Percentiles rank a stretch among this genome's conserved stretches.
Evolutionary conservation across 1,140 invertebrate genomes (phyloP).

Genomic region (Bursaphelenchus mucronatus): DNA sequence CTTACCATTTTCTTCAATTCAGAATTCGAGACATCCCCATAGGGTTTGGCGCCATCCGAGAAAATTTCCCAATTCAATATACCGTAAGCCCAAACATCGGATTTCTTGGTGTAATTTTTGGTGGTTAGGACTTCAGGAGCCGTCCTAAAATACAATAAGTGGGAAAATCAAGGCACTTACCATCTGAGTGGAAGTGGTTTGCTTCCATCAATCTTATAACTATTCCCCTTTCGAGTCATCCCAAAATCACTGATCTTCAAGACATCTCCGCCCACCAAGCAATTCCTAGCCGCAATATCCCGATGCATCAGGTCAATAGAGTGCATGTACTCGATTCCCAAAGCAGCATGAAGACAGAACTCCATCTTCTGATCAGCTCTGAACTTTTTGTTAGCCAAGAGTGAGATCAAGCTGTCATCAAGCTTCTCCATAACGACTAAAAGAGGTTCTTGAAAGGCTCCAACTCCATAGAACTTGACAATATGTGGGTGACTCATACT

Average conservation of each 20-base stretch:
- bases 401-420: conserved; percentile 34
- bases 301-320: conserved; percentile 89
- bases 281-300: conserved; percentile 79
- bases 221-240: conserved; percentile 23
- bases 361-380: conserved; percentile 24
- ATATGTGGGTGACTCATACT: conserved; percentile 30
- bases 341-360: conserved; percentile 28
- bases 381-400: conserved; percentile 36
- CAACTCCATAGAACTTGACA: conserved; percentile 42
- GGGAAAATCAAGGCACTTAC: background rate
- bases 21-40: conserved; percentile 26
- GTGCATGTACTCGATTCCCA: conserved; percentile 80
- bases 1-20: too few species aligned
- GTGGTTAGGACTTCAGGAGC: conserved; percentile 35
- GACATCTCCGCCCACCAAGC: conserved; percentile 23
- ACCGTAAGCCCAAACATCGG: conserved; percentile 38
- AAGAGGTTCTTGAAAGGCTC: conserved; percentile 37
- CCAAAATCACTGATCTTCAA: conserved; percentile 50
- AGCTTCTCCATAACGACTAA: conserved; percentile 47
- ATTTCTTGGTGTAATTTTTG: conserved; percentile 21
- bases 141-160: conserved; percentile 17
- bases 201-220: conserved; percentile 17
- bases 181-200: conserved; percentile 38
- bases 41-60: conserved; percentile 31
- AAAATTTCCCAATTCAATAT: conserved; percentile 30